Evolutionary conservation across 92 coral and sea anemone genomes (phyloP).

Genomic region (Paragorgia papillata): DNA sequence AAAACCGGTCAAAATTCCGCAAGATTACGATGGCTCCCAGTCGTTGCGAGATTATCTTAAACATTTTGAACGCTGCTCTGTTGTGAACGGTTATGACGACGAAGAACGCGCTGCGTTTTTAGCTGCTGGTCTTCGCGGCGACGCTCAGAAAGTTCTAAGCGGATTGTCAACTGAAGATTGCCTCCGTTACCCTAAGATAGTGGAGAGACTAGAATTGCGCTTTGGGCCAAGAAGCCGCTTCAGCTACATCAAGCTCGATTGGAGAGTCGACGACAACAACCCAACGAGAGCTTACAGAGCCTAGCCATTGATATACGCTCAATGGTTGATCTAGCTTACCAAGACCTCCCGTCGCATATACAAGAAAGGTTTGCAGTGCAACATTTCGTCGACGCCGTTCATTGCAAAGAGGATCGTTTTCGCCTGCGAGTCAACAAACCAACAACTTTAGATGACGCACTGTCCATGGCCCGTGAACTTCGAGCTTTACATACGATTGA

Average conservation of each 20-base stretch:
- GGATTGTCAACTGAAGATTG: constrained; percentile 50
- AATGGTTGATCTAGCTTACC: constrained; percentile 45
- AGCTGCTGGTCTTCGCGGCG: constrained; percentile 55
- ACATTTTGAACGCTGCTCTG: constrained; percentile 34
- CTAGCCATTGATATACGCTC: constrained; percentile 51
- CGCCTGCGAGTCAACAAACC: constrained; percentile 52
- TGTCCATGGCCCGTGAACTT: constrained; percentile 36
- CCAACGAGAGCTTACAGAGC: constrained; percentile 50
- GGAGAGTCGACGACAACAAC: constrained; percentile 53
- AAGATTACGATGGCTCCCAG: constrained; percentile 38
- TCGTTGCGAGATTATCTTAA: constrained; percentile 18
- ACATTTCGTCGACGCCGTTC: constrained; percentile 57
- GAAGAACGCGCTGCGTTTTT: constrained; percentile 45
- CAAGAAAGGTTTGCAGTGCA: constrained; percentile 61
- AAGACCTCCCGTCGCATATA: constrained; percentile 40
- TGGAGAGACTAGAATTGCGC: constrained; percentile 49
- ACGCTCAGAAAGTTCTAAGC: constrained; percentile 46
- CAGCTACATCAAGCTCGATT: constrained; percentile 59
- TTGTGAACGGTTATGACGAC: constrained; percentile 42
- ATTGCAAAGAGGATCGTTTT: constrained; percentile 42
- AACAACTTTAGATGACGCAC: constrained; percentile 46
- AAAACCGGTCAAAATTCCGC: constrained; percentile 31
- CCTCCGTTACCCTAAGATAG: constrained; percentile 42
- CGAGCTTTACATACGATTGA: constrained; percentile 44
- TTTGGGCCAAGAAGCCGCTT: constrained; percentile 50